Evolutionary conservation across 1,140 invertebrate genomes (phyloP), one percentile per base, ranked within the genome.

Genomic region (Drosophila rufa): DNA sequence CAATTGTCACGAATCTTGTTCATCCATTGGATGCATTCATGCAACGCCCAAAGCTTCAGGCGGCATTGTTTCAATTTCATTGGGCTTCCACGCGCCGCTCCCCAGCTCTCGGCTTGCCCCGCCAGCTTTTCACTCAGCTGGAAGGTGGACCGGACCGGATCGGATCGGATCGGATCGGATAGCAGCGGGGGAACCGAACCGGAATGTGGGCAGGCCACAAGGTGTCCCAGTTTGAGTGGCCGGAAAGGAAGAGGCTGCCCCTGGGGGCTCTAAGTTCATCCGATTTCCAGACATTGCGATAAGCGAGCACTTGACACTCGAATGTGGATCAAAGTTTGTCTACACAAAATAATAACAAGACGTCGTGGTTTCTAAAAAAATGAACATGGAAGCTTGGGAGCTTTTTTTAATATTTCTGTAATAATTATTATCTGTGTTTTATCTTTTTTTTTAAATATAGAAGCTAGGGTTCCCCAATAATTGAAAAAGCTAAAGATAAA

Each of bases 21-120:
- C 22, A 73, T 73, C 67, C 50, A 73, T 73, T 59, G 67, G 58
- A 73, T 73, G 70, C 70, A 74, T 74, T 74, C 68, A 74, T 74
- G 67, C 70, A 74, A 74, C 68, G 69, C 53, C 69, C 69, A 73
- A 43, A 30, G 51, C 19, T 22, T 22, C 19, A 30, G 62, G 30
- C 19, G 43, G 67, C 64, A 25, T 56, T 56, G 60, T 68, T 73
- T 67, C 14, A 57, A 67, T 58, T 71, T 69, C 45, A 71, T 58
- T 73, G 67, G 67, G 9, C 17, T 53, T 19, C 25, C 65, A n/a
- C 12, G 33, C 33, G 8, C 56, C 27, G 27, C 30, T 8, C 22
- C 25, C 36, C 6, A 4, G 3, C 27, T 12, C 36, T 12, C 9
- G 25, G 14, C 17, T 43, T 22, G 12, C n/a, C 17, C 33, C 11